phyloP scores from a whole-genome alignment of 2,113 vertebrate species.

The Scomber colias region DNA sequence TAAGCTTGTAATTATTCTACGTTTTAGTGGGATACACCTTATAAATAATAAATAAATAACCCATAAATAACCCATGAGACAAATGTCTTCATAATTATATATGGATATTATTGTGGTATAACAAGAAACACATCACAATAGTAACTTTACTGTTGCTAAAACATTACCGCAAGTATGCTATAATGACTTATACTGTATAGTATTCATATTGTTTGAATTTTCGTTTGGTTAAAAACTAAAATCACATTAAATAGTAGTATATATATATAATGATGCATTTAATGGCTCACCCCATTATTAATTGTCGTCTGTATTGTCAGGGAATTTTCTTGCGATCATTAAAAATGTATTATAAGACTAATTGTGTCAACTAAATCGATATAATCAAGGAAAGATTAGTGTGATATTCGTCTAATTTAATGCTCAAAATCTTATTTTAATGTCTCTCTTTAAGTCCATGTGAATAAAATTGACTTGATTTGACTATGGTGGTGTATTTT shows the following conservation, averaged over 20 bases:
- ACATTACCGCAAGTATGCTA: neutral
- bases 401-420: neutral
- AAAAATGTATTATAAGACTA: neutral
- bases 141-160: neutral
- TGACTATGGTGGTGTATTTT: too few relatives aligned
- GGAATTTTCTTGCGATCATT: neutral
- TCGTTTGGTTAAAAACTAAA: neutral
- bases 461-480: too few relatives aligned
- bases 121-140: neutral
- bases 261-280: neutral
- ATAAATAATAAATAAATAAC: neutral
- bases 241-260: neutral
- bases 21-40: neutral
- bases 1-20: neutral
- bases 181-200: too few relatives aligned
- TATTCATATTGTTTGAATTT: neutral
- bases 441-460: too few relatives aligned
- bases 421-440: too few relatives aligned
- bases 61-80: neutral
- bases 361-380: neutral
- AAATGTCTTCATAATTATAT: neutral
- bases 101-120: neutral
- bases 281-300: neutral
- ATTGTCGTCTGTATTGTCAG: neutral
- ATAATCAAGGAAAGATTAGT: neutral